These are phyloP conservation scores for Paracyclopina nana DNA, from an alignment of 1,140 invertebrate species.

Conservation along the genomic window DNA sequence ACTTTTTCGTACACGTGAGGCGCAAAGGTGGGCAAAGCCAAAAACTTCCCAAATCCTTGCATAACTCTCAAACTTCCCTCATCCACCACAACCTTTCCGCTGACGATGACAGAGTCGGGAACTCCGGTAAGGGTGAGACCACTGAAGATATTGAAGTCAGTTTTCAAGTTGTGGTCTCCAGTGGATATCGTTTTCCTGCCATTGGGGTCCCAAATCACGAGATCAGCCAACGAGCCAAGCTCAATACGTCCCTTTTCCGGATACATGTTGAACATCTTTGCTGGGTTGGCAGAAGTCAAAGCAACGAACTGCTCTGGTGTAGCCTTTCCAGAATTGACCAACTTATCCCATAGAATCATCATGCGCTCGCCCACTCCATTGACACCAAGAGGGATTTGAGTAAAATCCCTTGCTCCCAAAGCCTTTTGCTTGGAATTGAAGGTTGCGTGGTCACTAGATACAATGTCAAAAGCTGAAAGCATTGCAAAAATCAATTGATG, in stretches of 20 bases:
- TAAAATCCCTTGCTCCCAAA: conserved; percentile 71
- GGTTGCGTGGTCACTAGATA: conserved; percentile 60
- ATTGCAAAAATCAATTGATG: no score
- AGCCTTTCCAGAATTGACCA: conserved; percentile 34
- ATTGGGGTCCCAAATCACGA: conserved; percentile 39
- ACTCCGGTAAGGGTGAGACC: conserved; percentile 17
- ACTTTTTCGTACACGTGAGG: conserved; percentile 25
- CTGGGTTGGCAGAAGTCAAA: conserved; percentile 38
- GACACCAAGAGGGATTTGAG: conserved; percentile 92
- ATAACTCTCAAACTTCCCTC: conserved; percentile 29
- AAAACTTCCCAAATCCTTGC: conserved; percentile 30
- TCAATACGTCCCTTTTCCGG: conserved; percentile 36
- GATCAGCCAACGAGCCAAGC: conserved; percentile 41
- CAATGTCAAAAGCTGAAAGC: no score
- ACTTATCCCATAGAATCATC: conserved; percentile 38
- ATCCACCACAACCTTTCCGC: conserved; percentile 30
- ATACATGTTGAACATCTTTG: conserved; percentile 42
- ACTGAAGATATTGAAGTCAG: conserved; percentile 20
- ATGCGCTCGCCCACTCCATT: conserved; percentile 54
- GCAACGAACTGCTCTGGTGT: conserved; percentile 38
- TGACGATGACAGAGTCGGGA: conserved; percentile 25
- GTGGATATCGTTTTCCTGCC: conserved; percentile 31
- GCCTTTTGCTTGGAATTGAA: conserved; percentile 80
- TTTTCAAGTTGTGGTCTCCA: conserved; percentile 27
- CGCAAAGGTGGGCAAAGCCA: conserved; percentile 27